phyloP scores from a whole-genome alignment of 1,140 invertebrate species.

The Wasmannia auropunctata region DNA sequence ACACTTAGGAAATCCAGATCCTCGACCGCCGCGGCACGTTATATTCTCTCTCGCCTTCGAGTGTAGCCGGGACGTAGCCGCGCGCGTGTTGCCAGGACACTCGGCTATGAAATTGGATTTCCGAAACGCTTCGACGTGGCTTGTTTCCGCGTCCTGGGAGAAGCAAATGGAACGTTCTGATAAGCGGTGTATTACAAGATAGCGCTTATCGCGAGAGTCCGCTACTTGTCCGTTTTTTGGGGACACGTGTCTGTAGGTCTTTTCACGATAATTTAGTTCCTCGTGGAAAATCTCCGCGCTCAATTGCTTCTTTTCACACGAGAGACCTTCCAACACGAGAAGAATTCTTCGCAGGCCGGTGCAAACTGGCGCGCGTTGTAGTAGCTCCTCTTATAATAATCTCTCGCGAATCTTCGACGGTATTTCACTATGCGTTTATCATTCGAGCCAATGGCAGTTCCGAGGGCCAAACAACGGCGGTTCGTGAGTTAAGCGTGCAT shows the following conservation, averaged over 20 bases:
- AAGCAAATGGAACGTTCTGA: not conserved
- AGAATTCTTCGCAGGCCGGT: not conserved
- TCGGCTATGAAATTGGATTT: constrained; percentile 51
- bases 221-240: not conserved
- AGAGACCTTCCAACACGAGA: not conserved
- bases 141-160: not conserved
- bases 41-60: constrained; percentile 32
- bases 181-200: not conserved
- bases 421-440: constrained; percentile 32
- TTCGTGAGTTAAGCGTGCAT: not conserved
- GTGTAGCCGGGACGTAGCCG: constrained; percentile 3
- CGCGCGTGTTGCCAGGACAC: not conserved
- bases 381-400: not conserved
- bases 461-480: not conserved
- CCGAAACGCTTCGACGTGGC: constrained; percentile 33
- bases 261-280: not conserved
- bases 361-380: not conserved
- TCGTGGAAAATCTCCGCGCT: not conserved
- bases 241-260: not conserved
- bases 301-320: not conserved
- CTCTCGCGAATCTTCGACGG: not conserved
- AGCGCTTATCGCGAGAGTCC: not conserved
- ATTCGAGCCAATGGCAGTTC: not conserved
- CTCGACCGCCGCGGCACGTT: not conserved
- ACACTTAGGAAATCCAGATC: constrained; percentile 46